Conservation (phyloP, 2,797 vertebrate species). For the Centroberyx gerrardi region DNA sequence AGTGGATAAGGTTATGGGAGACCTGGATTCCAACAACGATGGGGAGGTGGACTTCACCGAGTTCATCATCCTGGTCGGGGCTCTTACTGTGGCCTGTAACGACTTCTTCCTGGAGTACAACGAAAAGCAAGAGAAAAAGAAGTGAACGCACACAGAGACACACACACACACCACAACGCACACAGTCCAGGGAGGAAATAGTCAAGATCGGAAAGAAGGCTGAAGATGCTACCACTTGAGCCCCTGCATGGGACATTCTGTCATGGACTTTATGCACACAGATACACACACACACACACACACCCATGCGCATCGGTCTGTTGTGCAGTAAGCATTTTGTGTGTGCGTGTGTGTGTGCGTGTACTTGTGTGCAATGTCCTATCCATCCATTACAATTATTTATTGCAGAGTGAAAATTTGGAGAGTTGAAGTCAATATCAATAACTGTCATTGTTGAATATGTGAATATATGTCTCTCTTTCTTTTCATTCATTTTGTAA, state of each 20-base stretch:
- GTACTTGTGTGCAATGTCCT: constrained; percentile 47
- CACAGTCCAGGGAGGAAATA: constrained; percentile 58
- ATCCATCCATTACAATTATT: constrained; percentile 29
- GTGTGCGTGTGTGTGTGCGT: constrained; percentile 57
- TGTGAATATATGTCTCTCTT: constrained; percentile 67
- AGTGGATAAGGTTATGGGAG: constrained; percentile 88
- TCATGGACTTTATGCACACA: constrained; percentile 43
- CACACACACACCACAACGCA: constrained; percentile 12
- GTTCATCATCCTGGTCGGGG: constrained; percentile 87
- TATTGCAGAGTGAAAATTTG: constrained; percentile 50
- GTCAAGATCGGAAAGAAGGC: constrained; percentile 34
- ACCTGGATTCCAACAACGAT: constrained; percentile 87
- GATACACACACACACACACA: constrained; percentile 21
- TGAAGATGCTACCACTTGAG: not conserved
- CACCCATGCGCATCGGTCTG: not conserved
- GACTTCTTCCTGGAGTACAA: constrained; percentile 89
- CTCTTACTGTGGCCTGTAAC: constrained; percentile 88
- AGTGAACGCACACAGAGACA: constrained; percentile 57
- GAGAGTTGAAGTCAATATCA: constrained; percentile 35
- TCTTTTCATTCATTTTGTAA: constrained; percentile 77
- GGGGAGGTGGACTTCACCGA: constrained; percentile 89
- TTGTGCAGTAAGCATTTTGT: constrained; percentile 21
- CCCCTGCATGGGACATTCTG: constrained; percentile 35
- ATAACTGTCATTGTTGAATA: constrained; percentile 40
- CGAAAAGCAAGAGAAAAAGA: constrained; percentile 80